Evolutionary conservation across 64 coral and sea anemone species (phyloP).

Genomic region (Stichodactyla mertensii): DNA sequence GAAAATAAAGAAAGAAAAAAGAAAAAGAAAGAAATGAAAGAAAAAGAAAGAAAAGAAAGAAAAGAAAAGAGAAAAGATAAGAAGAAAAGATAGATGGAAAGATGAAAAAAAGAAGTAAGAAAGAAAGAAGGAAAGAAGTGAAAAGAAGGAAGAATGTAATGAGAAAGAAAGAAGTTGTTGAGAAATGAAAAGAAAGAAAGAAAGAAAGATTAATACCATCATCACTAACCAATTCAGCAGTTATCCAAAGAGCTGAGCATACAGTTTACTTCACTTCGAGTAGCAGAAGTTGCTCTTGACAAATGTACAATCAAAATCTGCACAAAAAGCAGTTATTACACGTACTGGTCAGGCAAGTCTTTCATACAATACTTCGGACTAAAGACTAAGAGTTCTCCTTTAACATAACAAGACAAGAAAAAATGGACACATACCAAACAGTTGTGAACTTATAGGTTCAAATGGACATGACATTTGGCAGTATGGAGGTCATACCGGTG

Average conservation of each 20-base stretch:
- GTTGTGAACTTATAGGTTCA: neutral
- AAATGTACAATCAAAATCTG: neutral
- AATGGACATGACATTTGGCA: neutral
- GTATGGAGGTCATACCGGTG: neutral
- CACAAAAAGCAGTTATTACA: too few species aligned
- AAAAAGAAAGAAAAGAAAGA: too few species aligned
- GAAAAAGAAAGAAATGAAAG: too few species aligned
- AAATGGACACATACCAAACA: neutral
- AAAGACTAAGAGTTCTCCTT: neutral
- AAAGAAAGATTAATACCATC: neutral
- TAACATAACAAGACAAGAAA: neutral
- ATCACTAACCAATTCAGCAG: neutral
- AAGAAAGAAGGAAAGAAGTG: neutral
- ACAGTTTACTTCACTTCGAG: neutral
- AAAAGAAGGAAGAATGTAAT: too few species aligned
- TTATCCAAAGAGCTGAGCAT: neutral
- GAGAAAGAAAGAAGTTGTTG: conserved; percentile 5
- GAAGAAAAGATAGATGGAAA: too few species aligned
- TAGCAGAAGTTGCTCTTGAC: too few species aligned
- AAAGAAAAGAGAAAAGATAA: too few species aligned
- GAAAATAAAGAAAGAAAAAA: too few species aligned
- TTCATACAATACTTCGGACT: too few species aligned
- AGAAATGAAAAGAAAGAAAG: neutral
- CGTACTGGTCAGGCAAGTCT: too few species aligned
- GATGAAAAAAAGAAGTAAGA: too few species aligned